Base-by-base conservation (phyloP, 2,797 vertebrate genomes). In the Pempheris klunzingeri region DNA sequence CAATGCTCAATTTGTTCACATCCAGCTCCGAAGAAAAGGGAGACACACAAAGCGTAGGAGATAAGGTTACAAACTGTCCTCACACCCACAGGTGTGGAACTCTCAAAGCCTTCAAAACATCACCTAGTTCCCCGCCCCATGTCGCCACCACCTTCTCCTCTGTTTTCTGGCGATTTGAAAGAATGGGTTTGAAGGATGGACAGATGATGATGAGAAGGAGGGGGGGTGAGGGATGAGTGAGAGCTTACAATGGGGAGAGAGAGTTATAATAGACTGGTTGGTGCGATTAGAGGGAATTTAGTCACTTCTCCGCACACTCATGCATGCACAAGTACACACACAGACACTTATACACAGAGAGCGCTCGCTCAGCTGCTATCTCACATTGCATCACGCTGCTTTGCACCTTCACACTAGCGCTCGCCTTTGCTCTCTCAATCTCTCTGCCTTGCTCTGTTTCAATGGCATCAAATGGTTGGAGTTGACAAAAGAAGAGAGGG, bases 41-140 rank as follows among this genome's bases (percentile, higher is more conserved):
- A 94, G 92, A 87, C 78, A 73, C 69, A 93, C 93, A 94, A 93
- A 90, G 12, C 68, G 11, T 4, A 71, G 87, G 78, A 96, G 96
- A 96, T 96, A 96, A 95, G 93, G 95, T 97, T 96, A 94, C 94
- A 94, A 90, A 90, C 92, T 95, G 94, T 94, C 94, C 76, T 94
- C 92, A 93, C 86, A 92, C 73, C 90, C 93, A 94, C 95, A 97
- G 95, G 95, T 96, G 94, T 93, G 95, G 87, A 90, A 85, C 93
- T 81, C 90, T 82, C 78, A 92, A 93, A 94, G 92, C 85, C 81
- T 84, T 89, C 59, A 89, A 87, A 91, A 90, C 86, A 90, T 84
- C 77, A 66, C 46, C 74, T 62, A 50, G 60, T 30, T 75, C 74
- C 61, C 52, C 77, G 17, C 81, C 77, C 72, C 53, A 49, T 62